Evolutionary conservation across 2,797 vertebrate genomes (phyloP), one percentile per base, ranked within the genome.

Genomic region (Acanthurus leucopareius): DNA sequence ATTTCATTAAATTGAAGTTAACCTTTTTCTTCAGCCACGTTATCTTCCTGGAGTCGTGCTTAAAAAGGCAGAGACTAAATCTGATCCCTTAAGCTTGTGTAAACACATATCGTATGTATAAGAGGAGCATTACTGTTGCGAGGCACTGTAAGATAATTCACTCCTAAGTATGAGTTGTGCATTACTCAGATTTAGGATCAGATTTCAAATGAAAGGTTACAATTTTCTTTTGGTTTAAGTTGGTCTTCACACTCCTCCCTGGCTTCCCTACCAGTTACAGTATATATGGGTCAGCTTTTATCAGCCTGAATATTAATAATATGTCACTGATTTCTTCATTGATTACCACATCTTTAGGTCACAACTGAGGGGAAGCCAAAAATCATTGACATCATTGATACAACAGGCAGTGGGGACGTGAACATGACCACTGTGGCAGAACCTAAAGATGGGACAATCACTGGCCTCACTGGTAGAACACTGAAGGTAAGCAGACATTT

Each of bases 311-410:
- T 20, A n/a, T 11, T n/a, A 0, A 0, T n/a, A 2, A 48, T 7
- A 45, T 6, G 49, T 38, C 35, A 19, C 10, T 44, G 7, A 38
- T 70, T 51, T 2, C 8, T 56, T 32, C 2, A 6, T 67, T 38
- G 1, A 8, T 54, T 5, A 0, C 20, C 59, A 11, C 11, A 17
- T 61, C 35, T 67, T 61, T 73, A 99, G 98, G 90, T 96, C 87
- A 99, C 98, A 77, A 97, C 97, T 58, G 97, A 99, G 75, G 97
- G 97, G 54, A 99, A 98, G 84, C 97, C 98, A 65, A 99, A 99
- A 95, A 98, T 99, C 68, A 75, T 99, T 65, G 98, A 99, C 87
- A 99, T 99, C 89, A 98, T 99, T 44, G 98, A 99, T 79, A 99
- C 98, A 1, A 99, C 98, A 9, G 98, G 98, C 87, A 99, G 98